phyloP scores from a whole-genome alignment of 2,888 invertebrate species.

The Acrobasis consociella region DNA sequence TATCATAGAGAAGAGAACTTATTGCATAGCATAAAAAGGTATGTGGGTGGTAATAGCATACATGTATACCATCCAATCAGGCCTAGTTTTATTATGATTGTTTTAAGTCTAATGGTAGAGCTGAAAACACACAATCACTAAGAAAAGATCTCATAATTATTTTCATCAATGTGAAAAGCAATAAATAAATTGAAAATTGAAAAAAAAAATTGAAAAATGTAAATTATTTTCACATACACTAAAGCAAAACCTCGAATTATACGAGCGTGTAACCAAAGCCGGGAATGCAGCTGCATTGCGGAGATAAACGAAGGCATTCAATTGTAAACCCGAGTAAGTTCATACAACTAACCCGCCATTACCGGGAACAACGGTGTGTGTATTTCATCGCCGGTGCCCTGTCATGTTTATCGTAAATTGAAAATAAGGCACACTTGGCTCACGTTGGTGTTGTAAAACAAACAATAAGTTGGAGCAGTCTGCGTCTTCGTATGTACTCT shows the following conservation, averaged over 20 bases:
- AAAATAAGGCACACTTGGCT: slow-evolving; percentile 70
- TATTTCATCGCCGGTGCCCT: slow-evolving; percentile 48
- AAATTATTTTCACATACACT: slow-evolving; percentile 38
- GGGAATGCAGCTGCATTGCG: slow-evolving; percentile 11
- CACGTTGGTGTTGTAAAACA: slow-evolving; percentile 64
- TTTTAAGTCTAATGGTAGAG: too few relatives aligned
- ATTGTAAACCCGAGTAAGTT: slow-evolving; percentile 31
- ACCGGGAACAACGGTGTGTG: slow-evolving; percentile 40
- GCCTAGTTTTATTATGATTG: too few relatives aligned
- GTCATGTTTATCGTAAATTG: slow-evolving; percentile 58
- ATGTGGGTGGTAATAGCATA: too few relatives aligned
- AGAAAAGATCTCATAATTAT: too few relatives aligned
- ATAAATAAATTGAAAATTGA: too few relatives aligned
- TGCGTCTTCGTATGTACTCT: slow-evolving; percentile 60
- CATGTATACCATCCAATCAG: too few relatives aligned
- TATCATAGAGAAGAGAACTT: too few relatives aligned
- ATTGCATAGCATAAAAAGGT: too few relatives aligned
- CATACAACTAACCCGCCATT: slow-evolving; percentile 15
- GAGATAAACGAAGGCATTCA: slow-evolving; percentile 18
- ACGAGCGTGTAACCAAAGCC: slow-evolving; percentile 6
- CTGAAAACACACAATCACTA: too few relatives aligned
- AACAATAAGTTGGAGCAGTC: slow-evolving; percentile 68
- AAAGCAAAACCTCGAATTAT: slow-evolving; percentile 10
- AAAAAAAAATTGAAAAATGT: too few relatives aligned
- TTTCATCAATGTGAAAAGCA: too few relatives aligned